These are phyloP conservation scores for Oxyruncus cristatus DNA, from an alignment of 2,113 vertebrate species.

Conservation along the genomic window DNA sequence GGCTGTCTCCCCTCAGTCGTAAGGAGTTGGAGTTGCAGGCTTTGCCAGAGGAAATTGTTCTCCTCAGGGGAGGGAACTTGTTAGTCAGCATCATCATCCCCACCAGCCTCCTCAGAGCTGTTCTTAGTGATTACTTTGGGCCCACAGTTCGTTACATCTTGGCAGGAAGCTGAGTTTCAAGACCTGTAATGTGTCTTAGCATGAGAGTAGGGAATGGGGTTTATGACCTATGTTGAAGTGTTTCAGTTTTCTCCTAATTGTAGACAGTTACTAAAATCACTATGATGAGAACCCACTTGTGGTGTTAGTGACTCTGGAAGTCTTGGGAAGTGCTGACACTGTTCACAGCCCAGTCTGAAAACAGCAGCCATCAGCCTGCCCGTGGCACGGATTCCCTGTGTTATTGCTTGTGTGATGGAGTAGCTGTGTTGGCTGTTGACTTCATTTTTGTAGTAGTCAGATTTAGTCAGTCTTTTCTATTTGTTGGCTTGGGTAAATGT, in stretches of 20 bases:
- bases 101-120: not conserved
- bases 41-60: not conserved
- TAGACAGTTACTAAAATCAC: not conserved
- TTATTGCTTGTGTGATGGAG: not conserved
- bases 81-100: not conserved
- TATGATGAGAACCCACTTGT: not conserved
- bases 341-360: not conserved
- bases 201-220: not conserved
- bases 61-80: not conserved
- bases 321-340: not conserved
- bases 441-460: not conserved
- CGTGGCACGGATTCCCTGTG: accelerated
- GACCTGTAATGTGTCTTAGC: not conserved
- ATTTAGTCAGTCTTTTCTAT: not conserved
- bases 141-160: not conserved
- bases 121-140: not conserved
- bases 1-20: not conserved
- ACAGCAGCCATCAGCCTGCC: not conserved
- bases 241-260: not conserved
- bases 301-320: not conserved
- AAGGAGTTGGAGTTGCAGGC: conserved; percentile 38
- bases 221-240: not conserved
- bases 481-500: not conserved
- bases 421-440: not conserved
- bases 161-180: not conserved